Conservation (phyloP, 2,797 vertebrate genomes). For the Poecilia wingei region DNA sequence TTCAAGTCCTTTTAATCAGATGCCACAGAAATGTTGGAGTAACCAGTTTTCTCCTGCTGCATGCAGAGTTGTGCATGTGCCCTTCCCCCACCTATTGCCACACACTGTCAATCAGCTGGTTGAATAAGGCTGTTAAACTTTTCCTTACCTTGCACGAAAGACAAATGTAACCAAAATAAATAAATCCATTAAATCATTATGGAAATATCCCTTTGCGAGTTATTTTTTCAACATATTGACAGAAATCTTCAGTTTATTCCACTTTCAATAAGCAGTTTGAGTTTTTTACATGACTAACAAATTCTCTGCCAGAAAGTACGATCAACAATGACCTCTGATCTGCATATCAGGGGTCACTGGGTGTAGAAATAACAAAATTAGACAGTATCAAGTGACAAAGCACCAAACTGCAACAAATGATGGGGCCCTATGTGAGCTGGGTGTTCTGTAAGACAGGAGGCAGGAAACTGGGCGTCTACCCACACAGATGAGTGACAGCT, state of each 20-base stretch:
- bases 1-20: neutral
- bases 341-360: neutral
- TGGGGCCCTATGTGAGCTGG: conserved; percentile 2
- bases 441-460: neutral
- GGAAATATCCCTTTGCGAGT: neutral
- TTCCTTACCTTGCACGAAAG: neutral
- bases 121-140: neutral
- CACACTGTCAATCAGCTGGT: neutral
- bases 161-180: neutral
- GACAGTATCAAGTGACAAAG: neutral
- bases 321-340: neutral
- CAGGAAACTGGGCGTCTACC: neutral
- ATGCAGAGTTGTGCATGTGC: neutral
- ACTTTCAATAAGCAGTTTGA: neutral
- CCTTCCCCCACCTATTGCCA: neutral
- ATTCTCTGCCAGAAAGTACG: neutral
- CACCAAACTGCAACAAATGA: neutral
- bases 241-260: neutral
- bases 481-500: neutral
- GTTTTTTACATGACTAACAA: neutral
- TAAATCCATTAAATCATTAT: neutral
- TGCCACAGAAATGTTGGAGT: neutral
- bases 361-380: neutral
- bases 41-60: neutral
- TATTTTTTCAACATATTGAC: neutral